A percentile compares a stretch with the other conserved stretches of the same genome.
Evolutionary conservation across 2,113 vertebrate species (phyloP).

Genomic region (Platichthys flesus): DNA sequence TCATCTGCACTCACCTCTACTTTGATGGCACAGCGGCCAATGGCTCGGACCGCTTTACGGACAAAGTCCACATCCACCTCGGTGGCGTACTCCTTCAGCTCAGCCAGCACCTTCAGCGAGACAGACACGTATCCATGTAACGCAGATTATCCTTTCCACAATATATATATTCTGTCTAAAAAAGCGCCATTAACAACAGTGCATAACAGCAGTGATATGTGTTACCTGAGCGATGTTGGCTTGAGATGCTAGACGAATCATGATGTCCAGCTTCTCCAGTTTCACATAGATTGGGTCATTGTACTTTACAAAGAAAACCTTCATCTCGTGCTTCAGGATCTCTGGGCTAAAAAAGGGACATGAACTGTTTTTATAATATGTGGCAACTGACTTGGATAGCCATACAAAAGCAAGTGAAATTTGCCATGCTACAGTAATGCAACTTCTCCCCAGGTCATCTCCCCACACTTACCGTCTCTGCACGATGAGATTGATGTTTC

Average conservation of each 20-base stretch:
- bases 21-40: conserved; percentile 98
- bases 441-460: neutral
- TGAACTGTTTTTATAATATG: neutral
- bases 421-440: neutral
- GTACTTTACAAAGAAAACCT: conserved; percentile 99
- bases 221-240: conserved; percentile 97
- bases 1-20: conserved; percentile 89
- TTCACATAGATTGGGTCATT: conserved; percentile 99
- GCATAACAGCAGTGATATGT: neutral
- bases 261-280: conserved; percentile 98
- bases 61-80: conserved; percentile 99
- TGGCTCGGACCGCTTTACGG: conserved; percentile 95
- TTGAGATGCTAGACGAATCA: conserved; percentile 98
- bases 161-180: neutral
- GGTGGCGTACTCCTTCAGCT: conserved; percentile 97
- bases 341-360: conserved; percentile 85
- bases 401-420: conserved; percentile 1
- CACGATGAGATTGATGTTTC: conserved; percentile 99
- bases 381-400: neutral
- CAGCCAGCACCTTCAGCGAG: conserved; percentile 89
- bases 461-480: conserved; percentile 90
- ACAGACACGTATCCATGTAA: neutral
- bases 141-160: neutral
- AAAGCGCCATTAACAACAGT: neutral
- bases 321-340: conserved; percentile 99